A percentile compares a stretch with the other conserved stretches of the same genome.
phyloP scores from a whole-genome alignment of 2,113 vertebrate genomes.

The Zonotrichia leucophrys region DNA sequence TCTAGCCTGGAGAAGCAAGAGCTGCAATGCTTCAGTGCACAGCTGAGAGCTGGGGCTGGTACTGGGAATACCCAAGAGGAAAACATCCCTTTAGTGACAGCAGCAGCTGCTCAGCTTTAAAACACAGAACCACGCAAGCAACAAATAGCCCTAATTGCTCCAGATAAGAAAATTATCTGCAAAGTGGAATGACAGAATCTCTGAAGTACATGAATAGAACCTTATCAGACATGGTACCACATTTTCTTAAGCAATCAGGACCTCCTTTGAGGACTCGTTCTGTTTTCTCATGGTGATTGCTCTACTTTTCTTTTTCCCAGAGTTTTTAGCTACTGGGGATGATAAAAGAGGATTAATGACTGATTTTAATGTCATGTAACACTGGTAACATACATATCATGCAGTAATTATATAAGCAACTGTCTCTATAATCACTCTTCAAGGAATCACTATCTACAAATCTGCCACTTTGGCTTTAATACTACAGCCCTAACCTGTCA shows the following conservation, averaged over 20 bases:
- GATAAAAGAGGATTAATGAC: not conserved
- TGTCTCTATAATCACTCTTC: constrained; percentile 18
- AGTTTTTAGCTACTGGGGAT: constrained; percentile 9
- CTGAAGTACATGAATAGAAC: not conserved
- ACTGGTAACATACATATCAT: not conserved
- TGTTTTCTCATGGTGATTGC: not conserved
- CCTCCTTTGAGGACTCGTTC: not conserved
- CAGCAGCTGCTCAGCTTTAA: not conserved
- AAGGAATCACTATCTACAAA: constrained; percentile 9
- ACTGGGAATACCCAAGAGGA: not conserved
- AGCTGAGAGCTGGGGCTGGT: not conserved
- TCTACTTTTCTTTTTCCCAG: not conserved
- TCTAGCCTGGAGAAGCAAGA: not conserved
- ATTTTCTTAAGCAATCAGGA: constrained; percentile 5
- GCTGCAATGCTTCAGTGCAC: not conserved
- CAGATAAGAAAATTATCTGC: constrained; percentile 3
- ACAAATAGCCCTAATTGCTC: not conserved
- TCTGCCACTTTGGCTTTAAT: constrained; percentile 35
- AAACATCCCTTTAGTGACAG: not conserved
- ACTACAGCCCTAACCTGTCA: constrained; percentile 3
- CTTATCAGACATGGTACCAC: not conserved
- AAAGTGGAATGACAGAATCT: not conserved
- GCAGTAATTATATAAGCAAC: constrained; percentile 20
- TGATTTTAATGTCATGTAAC: constrained; percentile 8
- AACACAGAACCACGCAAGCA: not conserved